These are phyloP conservation scores for Isoperla grammatica DNA, from an alignment of 2,888 invertebrate species.

Conservation along the genomic window DNA sequence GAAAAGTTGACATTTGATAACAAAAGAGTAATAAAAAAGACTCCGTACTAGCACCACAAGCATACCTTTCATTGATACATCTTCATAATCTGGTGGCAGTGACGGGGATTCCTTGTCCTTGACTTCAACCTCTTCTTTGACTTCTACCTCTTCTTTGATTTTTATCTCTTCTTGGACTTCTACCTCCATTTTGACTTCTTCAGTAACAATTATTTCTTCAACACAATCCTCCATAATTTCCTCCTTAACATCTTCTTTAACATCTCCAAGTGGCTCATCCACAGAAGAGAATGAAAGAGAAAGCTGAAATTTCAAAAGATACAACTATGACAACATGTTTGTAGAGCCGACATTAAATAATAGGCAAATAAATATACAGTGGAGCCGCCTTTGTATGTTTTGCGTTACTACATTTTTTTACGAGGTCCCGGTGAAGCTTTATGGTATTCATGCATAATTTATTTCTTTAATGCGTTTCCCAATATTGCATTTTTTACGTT, in stretches of 20 bases:
- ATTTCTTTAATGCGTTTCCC: no score
- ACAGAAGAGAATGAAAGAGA: slow-evolving; percentile 10
- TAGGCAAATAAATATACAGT: no score
- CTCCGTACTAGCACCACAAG: neutral
- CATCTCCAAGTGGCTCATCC: slow-evolving; percentile 24
- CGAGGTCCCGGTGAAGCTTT: no score
- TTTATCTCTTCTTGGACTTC: slow-evolving; percentile 37
- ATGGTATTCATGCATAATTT: no score
- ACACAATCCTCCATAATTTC: slow-evolving; percentile 21
- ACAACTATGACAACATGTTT: neutral
- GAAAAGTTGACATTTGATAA: no score
- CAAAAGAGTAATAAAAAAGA: neutral
- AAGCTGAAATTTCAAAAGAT: slow-evolving; percentile 12
- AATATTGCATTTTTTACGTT: no score
- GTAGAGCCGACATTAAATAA: no score
- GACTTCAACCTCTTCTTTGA: slow-evolving; percentile 37
- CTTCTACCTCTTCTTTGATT: slow-evolving; percentile 36
- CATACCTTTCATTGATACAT: slow-evolving; percentile 14
- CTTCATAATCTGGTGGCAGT: slow-evolving; percentile 43
- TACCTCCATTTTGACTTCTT: slow-evolving; percentile 35
- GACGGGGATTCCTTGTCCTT: slow-evolving; percentile 44
- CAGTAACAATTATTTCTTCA: slow-evolving; percentile 11
- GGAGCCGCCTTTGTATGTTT: no score
- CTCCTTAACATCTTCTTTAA: slow-evolving; percentile 20
- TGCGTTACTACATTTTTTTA: no score